Base-by-base conservation (phyloP, 2,888 invertebrate species). In the Escarpia spicata region DNA sequence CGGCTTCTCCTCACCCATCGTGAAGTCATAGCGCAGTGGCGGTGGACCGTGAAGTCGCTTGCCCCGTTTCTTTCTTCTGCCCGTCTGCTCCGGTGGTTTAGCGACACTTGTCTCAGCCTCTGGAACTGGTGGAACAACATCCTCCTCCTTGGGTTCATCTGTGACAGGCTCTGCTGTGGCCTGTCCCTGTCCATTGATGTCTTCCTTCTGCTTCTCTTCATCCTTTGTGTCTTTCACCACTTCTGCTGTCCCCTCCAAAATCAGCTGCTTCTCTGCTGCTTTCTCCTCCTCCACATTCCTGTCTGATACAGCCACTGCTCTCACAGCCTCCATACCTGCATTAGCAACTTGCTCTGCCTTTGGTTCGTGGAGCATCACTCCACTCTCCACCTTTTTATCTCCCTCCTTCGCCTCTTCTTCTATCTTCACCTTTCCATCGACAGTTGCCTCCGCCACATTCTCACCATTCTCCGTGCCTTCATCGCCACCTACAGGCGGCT, bases 1-100 rank as follows among this genome's bases (percentile, higher is more conserved):
- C 4, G 94, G 94, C 89, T 93, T 93, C 75, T 94, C 92, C 52
- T 94, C 92, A 8, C 92, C 93, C 94, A 94, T 94, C 58, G 93
- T 92, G 52, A 91, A 94, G 92, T 94, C 93, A 60, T 93, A 94
- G 31, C 44, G 92, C 26, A 92, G 91, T 31, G 93, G 93, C 31
- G n/a, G 91, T 58, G n/a, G 75, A 75, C 26, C n/a, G 19, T 75
- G 12, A 2, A 31, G n/a, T 19, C 91, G 45, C 60, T 92, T 92
- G 60, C 44, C 19, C 43, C 43, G 92, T 75, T 60, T 92, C 43
- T 44, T 37, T 43, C 31, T 43, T 44, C 44, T 37, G 31, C 44
- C 37, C 31, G n/a, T n/a, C n/a, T 12, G 26, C n/a, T 52, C 52
- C 3, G 15, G 60, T 75, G 31, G 60, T 37, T 92, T 75, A 75